Evolutionary conservation across 1,140 invertebrate genomes (phyloP), one percentile per base, ranked within the genome.

Genomic region (Conus betulinus): DNA sequence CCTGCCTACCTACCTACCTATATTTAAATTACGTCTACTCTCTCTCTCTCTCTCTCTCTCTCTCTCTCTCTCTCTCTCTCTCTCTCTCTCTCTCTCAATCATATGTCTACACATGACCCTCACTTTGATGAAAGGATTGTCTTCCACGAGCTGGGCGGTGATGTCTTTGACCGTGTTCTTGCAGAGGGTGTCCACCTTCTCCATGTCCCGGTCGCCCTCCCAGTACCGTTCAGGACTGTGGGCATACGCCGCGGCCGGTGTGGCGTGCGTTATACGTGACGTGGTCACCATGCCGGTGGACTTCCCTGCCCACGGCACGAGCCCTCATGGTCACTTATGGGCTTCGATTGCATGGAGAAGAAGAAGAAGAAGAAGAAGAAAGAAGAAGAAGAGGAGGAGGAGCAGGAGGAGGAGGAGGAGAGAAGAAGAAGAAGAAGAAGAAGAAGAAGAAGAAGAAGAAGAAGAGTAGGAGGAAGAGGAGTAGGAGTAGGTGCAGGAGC

Each of bases 191-290:
- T 27, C 67, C 79, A n/a, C 88, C 82, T 0, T 82, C 60, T 13
- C 55, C 51, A 93, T 83, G 60, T 92, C 90, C 23, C 87, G 88
- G 82, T 94, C 93, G 74, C 87, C 89, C 89, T 95, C 95, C 95
- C 94, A 95, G 84, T 94, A 82, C 39, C 95, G 83, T 67, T 97
- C 96, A 0, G 98, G 95, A 5, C 96, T 96, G 93, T 98, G 97
- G 2, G 98, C 97, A 93, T 98, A 99, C 0, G 97, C 93, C 0
- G 97, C 97, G 0, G 97, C 97, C 0, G 98, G 98, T 0, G 98
- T 99, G 0, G 98, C 98, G 94, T 99, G 98, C 0, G 98, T 99
- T 0, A 99, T 97, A 87, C 98, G 96, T 60, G 98, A 98, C 0
- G 97, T 99, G 1, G 98, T 99, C 4, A 99, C 98, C 82, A 99